Conservation (phyloP, 2,888 invertebrate species). For the Protula sp. region DNA sequence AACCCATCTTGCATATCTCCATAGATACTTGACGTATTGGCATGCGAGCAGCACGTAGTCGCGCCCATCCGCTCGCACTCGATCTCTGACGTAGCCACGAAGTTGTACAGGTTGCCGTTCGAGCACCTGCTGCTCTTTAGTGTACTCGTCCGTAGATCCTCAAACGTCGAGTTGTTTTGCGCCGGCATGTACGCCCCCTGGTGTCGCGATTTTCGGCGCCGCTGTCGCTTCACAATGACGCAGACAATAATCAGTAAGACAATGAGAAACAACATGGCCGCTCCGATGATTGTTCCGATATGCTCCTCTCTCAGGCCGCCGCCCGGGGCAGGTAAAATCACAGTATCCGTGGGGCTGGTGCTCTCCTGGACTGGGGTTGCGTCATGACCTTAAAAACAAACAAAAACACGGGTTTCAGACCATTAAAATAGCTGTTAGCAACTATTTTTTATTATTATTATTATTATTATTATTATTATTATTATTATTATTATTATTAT, state of each 20-base stretch:
- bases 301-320: not conserved
- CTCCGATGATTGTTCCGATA: not conserved
- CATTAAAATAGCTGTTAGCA: no score
- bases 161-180: not conserved
- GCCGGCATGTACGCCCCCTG: no score
- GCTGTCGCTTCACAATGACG: not conserved
- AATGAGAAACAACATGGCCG: not conserved
- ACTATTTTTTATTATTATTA: no score
- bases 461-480: no score
- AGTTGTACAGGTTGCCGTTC: slow-evolving; percentile 54
- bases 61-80: slow-evolving; percentile 39
- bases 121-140: slow-evolving; percentile 26
- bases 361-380: no score
- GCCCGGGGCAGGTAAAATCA: no score
- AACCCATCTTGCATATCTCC: not conserved
- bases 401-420: no score
- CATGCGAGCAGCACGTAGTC: slow-evolving; percentile 1
- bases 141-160: not conserved
- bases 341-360: no score
- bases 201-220: no score
- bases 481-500: no score
- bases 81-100: slow-evolving; percentile 49
- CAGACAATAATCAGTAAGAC: not conserved
- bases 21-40: not conserved
- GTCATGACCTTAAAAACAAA: no score